phyloP scores from a whole-genome alignment of 2,888 invertebrate species.

The Polydrusus pterygomalis region DNA sequence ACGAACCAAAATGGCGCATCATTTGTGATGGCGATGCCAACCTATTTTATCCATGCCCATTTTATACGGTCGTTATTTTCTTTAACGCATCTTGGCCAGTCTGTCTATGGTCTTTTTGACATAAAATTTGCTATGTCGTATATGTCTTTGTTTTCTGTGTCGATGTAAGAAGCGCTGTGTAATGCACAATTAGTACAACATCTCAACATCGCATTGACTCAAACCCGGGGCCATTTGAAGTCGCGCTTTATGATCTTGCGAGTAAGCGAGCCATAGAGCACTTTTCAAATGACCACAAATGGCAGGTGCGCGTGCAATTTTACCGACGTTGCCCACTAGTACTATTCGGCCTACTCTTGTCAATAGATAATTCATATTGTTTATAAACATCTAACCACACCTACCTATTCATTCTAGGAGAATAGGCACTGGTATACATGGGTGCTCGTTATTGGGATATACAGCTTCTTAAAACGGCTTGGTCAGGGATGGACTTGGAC shows the following conservation, averaged over 20 bases:
- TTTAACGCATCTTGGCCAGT: too few relatives aligned
- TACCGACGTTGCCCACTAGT: conserved; percentile 63
- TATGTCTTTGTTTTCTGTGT: too few relatives aligned
- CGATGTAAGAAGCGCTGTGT: conserved; percentile 41
- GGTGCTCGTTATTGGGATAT: conserved; percentile 50
- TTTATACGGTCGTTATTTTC: too few relatives aligned
- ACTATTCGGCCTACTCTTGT: conserved; percentile 65
- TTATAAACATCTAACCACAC: conserved; percentile 61
- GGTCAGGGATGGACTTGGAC: conserved; percentile 6
- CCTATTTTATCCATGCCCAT: too few relatives aligned
- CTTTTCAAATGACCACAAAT: conserved; percentile 45
- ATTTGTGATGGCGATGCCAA: too few relatives aligned
- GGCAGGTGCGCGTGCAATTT: conserved; percentile 57
- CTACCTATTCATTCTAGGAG: conserved; percentile 62
- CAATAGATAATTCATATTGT: conserved; percentile 66
- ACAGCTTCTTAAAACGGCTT: conserved; percentile 39
- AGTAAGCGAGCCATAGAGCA: conserved; percentile 51
- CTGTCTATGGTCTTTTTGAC: too few relatives aligned
- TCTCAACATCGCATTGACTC: conserved; percentile 34
- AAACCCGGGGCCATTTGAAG: conserved; percentile 35
- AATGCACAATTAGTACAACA: conserved; percentile 38
- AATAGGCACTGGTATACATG: conserved; percentile 58
- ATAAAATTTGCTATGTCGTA: too few relatives aligned
- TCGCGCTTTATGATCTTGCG: conserved; percentile 54
- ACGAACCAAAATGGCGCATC: too few relatives aligned